Evolutionary conservation across 2,797 vertebrate species (phyloP), one percentile per base, ranked within the genome.

Genomic region (Sebastes trivittatus): DNA sequence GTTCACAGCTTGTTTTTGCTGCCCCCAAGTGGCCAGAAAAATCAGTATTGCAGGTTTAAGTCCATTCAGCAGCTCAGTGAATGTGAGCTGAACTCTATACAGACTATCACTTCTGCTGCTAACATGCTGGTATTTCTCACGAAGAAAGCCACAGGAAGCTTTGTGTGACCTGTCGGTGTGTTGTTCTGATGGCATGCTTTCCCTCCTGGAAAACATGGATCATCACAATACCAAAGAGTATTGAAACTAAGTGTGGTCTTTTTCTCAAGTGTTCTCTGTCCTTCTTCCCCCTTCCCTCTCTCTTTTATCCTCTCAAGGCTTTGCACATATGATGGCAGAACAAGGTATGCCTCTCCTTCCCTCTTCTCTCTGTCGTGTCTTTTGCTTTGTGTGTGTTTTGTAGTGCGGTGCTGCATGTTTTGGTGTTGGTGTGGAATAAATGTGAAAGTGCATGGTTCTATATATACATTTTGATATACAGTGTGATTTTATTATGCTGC

Each of bases 261-360:
- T 52, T 68, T 91, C 91, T 83, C 27, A 94, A 87, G 89, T 88
- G 87, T 78, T 69, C 71, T 86, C 75, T 89, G 36, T 81, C 2
- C 2, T 29, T 77, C 38, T 77, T 46, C 77, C 29, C 60, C 69
- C 38, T 59, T 46, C 42, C 42, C 13, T 67, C 77, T 80, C 49
- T 76, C 75, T 68, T 49, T 30, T 66, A 30, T 72, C 88, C 58
- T 77, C 89, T 94, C 86, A 97, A 99, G 98, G 98, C 94, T 94
- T 99, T 88, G 97, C 98, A 90, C 97, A 99, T 91, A 97, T 99
- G 96, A 97, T 99, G 97, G 92, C 97, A 83, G 98, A 99, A 96
- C 98, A 99, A 99, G 98, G 98, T 99, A 96, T 42, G 91, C 70
- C 46, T 80, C 60, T 72, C 54, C 67, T 63, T 61, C 36, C 63